Conservation (phyloP, 2,113 vertebrate species). For the Chaetodon auriga region DNA sequence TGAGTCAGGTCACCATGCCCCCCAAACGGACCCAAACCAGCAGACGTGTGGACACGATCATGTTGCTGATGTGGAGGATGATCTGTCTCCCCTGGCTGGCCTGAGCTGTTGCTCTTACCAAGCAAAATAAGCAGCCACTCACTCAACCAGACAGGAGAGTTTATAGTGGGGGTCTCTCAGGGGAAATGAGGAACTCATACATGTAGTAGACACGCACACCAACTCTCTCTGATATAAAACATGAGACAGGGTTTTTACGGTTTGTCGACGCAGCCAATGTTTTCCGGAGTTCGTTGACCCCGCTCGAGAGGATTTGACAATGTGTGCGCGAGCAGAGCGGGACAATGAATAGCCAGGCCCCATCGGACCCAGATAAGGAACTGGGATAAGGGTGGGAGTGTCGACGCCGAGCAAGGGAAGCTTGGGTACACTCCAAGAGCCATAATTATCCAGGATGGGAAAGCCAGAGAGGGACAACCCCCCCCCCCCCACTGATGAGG, state of each 20-base stretch:
- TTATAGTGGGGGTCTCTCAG: conserved; percentile 21
- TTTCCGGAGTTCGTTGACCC: conserved; percentile 47
- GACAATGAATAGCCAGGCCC: conserved; percentile 52
- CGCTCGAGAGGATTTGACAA: conserved; percentile 29
- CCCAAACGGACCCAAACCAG: conserved; percentile 4
- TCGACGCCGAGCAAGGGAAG: conserved; percentile 12
- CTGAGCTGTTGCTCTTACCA: conserved; percentile 37
- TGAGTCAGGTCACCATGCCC: conserved; percentile 24
- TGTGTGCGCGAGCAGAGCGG: conserved; percentile 11
- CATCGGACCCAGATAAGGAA: conserved; percentile 66
- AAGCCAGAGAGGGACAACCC: conserved; percentile 26
- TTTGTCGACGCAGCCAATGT: conserved; percentile 1
- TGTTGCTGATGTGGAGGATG: background rate
- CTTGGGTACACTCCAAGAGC: conserved; percentile 61
- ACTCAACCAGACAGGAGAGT: conserved; percentile 15
- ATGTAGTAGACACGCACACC: background rate
- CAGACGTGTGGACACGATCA: conserved; percentile 26
- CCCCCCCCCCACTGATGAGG: background rate
- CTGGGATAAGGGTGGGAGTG: conserved; percentile 60
- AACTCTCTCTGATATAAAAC: background rate
- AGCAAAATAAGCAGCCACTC: conserved; percentile 48
- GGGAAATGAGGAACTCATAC: background rate
- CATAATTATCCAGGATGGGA: conserved; percentile 59
- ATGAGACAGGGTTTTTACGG: conserved; percentile 18
- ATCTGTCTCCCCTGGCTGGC: background rate